Evolutionary conservation across 2,888 invertebrate species (phyloP).

Genomic region (Chrysina gloriosa): DNA sequence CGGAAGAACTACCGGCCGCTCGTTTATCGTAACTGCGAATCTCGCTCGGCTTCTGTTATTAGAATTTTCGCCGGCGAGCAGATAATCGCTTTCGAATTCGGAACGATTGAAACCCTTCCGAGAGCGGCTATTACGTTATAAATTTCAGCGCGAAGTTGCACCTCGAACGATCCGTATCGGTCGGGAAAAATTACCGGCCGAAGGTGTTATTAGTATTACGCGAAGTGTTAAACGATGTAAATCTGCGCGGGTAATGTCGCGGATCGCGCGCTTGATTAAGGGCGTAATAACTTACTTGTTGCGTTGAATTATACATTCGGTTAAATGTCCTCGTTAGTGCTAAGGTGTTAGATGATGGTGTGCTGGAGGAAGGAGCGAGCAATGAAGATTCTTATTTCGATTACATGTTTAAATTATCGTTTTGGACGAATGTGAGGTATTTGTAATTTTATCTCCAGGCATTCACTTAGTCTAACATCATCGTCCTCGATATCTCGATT

Average conservation of each 20-base stretch:
- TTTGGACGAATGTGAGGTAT: no score
- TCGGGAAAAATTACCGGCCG: not conserved
- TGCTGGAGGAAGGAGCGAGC: no score
- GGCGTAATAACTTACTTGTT: not conserved
- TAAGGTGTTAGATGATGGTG: no score
- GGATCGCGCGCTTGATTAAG: not conserved
- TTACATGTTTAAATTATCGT: no score
- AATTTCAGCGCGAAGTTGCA: not conserved
- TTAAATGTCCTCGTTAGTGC: no score
- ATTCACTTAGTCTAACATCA: no score
- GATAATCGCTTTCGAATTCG: not conserved
- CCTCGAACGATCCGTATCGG: not conserved
- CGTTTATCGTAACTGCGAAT: not conserved
- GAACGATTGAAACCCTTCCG: not conserved
- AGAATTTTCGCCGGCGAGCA: not conserved
- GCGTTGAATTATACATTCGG: no score
- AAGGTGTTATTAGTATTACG: not conserved
- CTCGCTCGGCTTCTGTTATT: constrained; percentile 7
- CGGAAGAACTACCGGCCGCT: no score
- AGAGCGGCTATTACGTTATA: not conserved
- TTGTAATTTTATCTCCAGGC: no score
- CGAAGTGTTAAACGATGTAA: not conserved
- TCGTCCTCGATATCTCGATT: no score
- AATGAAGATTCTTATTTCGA: no score
- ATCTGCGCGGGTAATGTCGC: not conserved